Percentiles rank a stretch among this genome's conserved stretches.
phyloP scores from a whole-genome alignment of 2,797 vertebrate genomes.

The Saxicola maurus region DNA sequence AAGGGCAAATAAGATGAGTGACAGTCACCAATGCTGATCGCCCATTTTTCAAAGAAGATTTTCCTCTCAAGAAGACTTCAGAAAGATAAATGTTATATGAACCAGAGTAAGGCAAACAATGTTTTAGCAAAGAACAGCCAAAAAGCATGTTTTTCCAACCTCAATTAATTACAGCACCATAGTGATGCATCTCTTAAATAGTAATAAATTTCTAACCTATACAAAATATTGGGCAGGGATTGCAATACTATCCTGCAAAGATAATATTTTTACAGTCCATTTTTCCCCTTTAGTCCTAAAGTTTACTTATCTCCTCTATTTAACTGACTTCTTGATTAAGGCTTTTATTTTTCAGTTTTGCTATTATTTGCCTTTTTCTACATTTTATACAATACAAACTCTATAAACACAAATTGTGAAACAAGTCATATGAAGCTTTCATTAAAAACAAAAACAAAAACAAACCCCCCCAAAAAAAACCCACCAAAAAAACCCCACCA shows the following conservation, averaged over 20 bases:
- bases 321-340: background rate
- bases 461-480: too few relatives aligned
- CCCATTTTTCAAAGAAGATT: background rate
- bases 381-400: background rate
- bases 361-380: background rate
- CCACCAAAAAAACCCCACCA: too few relatives aligned
- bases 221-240: background rate
- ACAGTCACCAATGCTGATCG: background rate
- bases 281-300: background rate
- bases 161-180: background rate
- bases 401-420: background rate
- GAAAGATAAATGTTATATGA: background rate
- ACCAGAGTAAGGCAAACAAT: background rate
- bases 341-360: background rate
- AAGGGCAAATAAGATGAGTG: background rate
- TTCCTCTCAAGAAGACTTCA: background rate
- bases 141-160: background rate
- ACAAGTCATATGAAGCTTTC: background rate
- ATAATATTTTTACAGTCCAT: background rate
- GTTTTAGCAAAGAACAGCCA: background rate
- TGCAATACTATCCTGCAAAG: background rate
- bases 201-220: background rate
- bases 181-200: background rate
- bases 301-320: background rate
- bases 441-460: background rate